phyloP scores from a whole-genome alignment of 1,140 invertebrate species.

The Calosoma granatense region DNA sequence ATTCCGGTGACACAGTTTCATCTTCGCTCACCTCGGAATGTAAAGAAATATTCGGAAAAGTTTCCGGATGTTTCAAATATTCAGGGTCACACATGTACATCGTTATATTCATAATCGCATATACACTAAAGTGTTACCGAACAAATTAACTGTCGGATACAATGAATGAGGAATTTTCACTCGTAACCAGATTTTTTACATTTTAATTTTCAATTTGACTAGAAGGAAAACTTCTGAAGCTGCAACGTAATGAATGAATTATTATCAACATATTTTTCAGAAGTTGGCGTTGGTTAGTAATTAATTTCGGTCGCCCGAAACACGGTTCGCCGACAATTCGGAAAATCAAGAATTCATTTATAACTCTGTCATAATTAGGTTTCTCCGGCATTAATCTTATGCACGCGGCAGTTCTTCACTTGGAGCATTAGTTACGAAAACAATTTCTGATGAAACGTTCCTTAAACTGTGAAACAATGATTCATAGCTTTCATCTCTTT shows the following conservation, averaged over 20 bases:
- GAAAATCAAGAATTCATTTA: background rate
- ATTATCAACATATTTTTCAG: background rate
- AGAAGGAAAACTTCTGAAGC: too few relatives aligned
- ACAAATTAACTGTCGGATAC: too few relatives aligned
- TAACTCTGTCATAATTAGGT: background rate
- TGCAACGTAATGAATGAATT: background rate
- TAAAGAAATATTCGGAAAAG: too few relatives aligned
- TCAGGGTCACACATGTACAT: too few relatives aligned
- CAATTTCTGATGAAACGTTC: background rate
- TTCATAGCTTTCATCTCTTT: background rate
- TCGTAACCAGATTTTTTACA: too few relatives aligned
- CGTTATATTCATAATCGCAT: too few relatives aligned
- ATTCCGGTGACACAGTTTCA: too few relatives aligned
- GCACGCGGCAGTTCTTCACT: background rate
- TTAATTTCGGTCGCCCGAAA: background rate
- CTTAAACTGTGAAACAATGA: background rate
- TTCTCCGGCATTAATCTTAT: background rate
- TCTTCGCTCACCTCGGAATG: too few relatives aligned
- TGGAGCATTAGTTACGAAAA: background rate
- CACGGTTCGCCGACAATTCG: background rate
- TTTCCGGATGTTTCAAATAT: too few relatives aligned
- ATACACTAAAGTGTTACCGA: too few relatives aligned
- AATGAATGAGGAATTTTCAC: too few relatives aligned
- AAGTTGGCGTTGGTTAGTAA: background rate
- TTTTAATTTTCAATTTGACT: too few relatives aligned